Percentiles rank a stretch among this genome's conserved stretches.
phyloP scores from a whole-genome alignment of 2,113 vertebrate species.

The Phycodurus eques region DNA sequence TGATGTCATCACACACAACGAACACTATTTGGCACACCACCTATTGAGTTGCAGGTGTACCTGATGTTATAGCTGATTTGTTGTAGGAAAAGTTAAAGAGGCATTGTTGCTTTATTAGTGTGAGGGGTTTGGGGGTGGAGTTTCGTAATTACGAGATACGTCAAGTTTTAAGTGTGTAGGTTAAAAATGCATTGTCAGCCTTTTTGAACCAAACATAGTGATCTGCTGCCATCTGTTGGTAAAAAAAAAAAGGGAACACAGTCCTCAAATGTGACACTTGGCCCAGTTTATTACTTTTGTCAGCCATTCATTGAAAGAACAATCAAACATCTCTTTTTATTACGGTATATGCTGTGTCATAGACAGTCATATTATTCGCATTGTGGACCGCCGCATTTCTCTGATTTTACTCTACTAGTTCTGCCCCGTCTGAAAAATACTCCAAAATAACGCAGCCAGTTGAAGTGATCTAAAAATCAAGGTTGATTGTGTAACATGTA shows the following conservation, averaged over 20 bases:
- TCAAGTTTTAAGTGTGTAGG: neutral
- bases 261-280: neutral
- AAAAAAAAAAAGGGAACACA: neutral
- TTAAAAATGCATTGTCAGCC: neutral
- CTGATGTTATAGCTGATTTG: neutral
- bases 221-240: neutral
- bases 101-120: neutral
- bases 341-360: no score
- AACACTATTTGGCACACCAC: no score
- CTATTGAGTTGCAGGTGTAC: neutral
- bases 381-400: neutral
- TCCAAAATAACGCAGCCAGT: neutral
- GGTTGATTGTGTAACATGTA: neutral
- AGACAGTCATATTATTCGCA: neutral
- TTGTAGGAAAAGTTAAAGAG: neutral
- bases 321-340: constrained; percentile 1
- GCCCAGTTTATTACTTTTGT: neutral
- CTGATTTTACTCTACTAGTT: neutral
- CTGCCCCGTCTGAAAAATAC: neutral
- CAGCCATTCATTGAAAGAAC: neutral
- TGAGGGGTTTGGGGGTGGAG: no score
- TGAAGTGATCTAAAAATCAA: neutral
- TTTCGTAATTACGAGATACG: no score
- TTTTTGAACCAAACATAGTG: neutral
- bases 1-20: no score